Percentiles rank a stretch among this genome's conserved stretches.
Conservation (phyloP, 2,888 invertebrate genomes). For the Drosophila leonis region DNA sequence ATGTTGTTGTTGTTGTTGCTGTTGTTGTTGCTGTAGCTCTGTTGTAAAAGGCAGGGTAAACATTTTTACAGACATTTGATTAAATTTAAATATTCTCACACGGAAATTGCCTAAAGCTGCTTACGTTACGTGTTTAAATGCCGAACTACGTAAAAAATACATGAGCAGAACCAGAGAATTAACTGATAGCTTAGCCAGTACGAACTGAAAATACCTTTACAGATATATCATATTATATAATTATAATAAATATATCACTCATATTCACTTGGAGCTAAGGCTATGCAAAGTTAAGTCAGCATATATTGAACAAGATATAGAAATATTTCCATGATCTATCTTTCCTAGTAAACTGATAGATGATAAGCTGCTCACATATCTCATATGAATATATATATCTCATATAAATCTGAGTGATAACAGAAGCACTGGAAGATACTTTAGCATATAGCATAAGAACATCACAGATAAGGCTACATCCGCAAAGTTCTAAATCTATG, state of each 20-base stretch:
- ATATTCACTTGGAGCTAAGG: not conserved
- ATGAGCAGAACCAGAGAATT: not conserved
- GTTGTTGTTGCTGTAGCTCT: constrained; percentile 20
- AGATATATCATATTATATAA: no score
- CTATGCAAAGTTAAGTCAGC: not conserved
- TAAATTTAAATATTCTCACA: constrained; percentile 79
- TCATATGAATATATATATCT: no score
- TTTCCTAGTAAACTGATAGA: no score
- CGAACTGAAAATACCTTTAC: not conserved
- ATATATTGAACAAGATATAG: no score
- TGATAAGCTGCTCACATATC: no score
- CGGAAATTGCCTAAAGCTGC: constrained; percentile 65
- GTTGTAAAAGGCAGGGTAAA: constrained; percentile 63
- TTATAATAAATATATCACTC: no score
- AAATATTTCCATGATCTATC: no score
- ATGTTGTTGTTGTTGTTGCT: constrained; percentile 28
- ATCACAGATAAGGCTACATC: not conserved
- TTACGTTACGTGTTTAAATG: constrained; percentile 28
- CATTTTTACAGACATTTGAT: constrained; percentile 80
- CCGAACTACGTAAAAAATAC: constrained; percentile 1
- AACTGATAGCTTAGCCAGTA: not conserved
- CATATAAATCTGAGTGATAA: no score
- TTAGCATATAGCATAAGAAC: not conserved
- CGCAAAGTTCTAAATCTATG: not conserved
- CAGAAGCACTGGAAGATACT: not conserved